phyloP scores from a whole-genome alignment of 2,797 vertebrate species.

The Micrastur ruficollis region DNA sequence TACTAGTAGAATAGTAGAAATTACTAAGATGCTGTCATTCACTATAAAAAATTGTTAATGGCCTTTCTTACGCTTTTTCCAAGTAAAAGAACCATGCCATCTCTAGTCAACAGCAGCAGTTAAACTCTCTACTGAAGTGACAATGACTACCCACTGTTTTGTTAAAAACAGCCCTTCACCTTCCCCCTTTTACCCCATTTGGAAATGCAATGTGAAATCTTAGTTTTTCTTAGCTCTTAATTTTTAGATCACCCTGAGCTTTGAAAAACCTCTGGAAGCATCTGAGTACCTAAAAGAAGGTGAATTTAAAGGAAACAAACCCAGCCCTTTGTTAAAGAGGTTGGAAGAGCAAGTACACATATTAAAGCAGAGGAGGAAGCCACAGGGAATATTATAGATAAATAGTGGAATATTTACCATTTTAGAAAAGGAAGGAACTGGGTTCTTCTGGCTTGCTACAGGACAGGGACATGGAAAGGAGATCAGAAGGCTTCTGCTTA shows the following conservation, averaged over 20 bases:
- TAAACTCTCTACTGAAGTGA: background rate
- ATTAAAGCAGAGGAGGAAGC: background rate
- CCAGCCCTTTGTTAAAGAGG: background rate
- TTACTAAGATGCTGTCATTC: background rate
- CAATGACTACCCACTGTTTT: background rate
- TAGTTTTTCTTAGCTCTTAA: background rate
- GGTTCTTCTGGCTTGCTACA: background rate
- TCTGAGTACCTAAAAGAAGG: background rate
- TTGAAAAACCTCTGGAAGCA: background rate
- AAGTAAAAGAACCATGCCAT: background rate
- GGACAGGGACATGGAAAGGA: background rate
- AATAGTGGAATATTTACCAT: background rate
- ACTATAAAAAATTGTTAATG: background rate
- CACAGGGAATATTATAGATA: background rate
- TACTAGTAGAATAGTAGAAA: background rate
- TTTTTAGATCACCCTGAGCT: background rate
- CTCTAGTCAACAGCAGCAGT: background rate
- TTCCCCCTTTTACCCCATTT: background rate
- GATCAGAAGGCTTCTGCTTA: background rate
- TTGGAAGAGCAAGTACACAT: background rate
- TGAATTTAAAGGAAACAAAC: background rate
- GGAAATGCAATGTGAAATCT: background rate
- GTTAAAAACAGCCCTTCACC: background rate
- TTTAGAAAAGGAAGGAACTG: background rate
- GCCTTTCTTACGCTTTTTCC: background rate